Base-by-base conservation (phyloP, 2,888 invertebrate genomes). In the Cetonia aurata region DNA sequence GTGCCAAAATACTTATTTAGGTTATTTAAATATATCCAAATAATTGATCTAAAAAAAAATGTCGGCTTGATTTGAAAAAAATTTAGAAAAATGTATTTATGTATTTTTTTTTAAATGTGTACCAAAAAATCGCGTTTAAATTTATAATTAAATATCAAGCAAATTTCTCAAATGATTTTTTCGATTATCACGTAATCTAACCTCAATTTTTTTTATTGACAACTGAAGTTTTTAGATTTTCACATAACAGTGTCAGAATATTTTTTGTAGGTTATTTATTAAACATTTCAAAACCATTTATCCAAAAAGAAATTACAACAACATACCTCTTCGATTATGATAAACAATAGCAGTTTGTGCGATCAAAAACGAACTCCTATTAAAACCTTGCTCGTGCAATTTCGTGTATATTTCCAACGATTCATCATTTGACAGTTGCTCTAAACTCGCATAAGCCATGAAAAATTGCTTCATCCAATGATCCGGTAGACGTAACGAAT, bases 381-480 rank as follows among this genome's bases (percentile, higher is more conserved):
- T 88, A 82, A 99, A 96, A 0, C 97, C 98, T 75, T 91, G 89
- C 8, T 89, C 86, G 74, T 91, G 90, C 46, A 98, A 85, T 68
- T 89, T 89, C 77, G 91, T 90, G 79, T 95, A 97, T 67, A 95
- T 90, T 71, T 93, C 92, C 33, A 98, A 84, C 0, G 96, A 95
- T 84, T 97, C 96, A 74, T 96, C 96, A 75, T 96, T 93, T 73
- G 96, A 86, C 79, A 97, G 94, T 62, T 97, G 87, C 82, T 98
- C 96, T 67, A 97, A 88, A 85, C 94, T 96, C 12, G 94, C 92
- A 82, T 96, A 95, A 0, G 93, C 97, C 72, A 94, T 87, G 83
- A 98, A 99, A 81, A 99, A 94, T 76, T 94, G 90, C 83, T 93
- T 93, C 89, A 98, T 96, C 98, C 98, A 99, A 84, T 96, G 96